Evolutionary conservation across 2,888 invertebrate species (phyloP).

Genomic region (Hypomecis atomaria): DNA sequence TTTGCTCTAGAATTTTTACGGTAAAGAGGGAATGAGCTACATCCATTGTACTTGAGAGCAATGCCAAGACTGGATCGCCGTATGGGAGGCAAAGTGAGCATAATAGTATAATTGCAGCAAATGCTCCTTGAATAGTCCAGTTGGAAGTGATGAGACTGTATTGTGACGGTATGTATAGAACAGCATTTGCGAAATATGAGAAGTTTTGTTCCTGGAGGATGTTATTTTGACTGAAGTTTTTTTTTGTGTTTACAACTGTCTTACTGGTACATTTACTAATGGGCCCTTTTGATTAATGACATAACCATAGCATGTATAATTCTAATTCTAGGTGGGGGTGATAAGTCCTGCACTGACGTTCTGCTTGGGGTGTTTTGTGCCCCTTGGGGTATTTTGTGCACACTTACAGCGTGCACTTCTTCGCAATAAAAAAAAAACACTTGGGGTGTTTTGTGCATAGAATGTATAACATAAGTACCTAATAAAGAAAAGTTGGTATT

Average conservation of each 20-base stretch:
- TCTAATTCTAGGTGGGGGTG: too few species aligned
- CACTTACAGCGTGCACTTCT: too few species aligned
- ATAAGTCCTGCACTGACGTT: too few species aligned
- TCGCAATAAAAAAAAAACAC: too few species aligned
- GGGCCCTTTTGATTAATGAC: too few species aligned
- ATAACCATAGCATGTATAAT: too few species aligned
- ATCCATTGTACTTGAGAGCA: conserved; percentile 73
- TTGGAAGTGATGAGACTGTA: conserved; percentile 35
- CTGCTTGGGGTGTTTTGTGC: too few species aligned
- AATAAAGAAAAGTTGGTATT: too few species aligned
- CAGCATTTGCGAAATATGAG: conserved; percentile 23
- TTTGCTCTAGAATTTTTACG: conserved; percentile 45
- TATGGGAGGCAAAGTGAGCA: conserved; percentile 77
- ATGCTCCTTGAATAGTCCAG: conserved; percentile 81
- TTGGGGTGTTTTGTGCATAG: too few species aligned
- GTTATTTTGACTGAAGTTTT: not conserved
- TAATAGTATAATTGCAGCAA: conserved; percentile 83
- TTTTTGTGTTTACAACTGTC: not conserved
- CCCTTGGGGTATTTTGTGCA: too few species aligned
- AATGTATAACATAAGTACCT: too few species aligned
- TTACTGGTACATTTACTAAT: too few species aligned
- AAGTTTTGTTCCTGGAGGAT: not conserved
- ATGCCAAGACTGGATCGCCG: conserved; percentile 77
- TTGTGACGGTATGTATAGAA: conserved; percentile 33
- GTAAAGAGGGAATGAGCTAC: conserved; percentile 57